Evolutionary conservation across 2,888 invertebrate species (phyloP).

Genomic region (Steinernema scapterisci): DNA sequence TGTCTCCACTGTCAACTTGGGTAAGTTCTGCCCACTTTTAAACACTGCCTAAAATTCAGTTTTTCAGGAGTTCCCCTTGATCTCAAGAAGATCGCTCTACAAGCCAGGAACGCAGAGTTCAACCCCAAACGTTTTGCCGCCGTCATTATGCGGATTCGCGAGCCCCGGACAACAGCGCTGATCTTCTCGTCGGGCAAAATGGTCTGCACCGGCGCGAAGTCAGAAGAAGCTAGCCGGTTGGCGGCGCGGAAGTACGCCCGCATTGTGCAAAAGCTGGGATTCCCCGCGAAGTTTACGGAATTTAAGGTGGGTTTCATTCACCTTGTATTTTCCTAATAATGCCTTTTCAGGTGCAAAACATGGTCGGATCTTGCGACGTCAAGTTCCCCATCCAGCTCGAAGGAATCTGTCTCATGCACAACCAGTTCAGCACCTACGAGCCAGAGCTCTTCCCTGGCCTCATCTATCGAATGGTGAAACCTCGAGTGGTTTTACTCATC

Average conservation of each 20-base stretch:
- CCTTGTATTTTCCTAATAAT: too few species aligned
- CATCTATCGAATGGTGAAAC: conserved; percentile 93
- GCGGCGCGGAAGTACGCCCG: conserved; percentile 82
- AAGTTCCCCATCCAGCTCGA: conserved; percentile 83
- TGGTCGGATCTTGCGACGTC: conserved; percentile 85
- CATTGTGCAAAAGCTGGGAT: conserved; percentile 82
- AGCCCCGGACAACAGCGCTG: conserved; percentile 79
- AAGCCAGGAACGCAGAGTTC: conserved; percentile 96
- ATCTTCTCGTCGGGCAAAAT: conserved; percentile 85
- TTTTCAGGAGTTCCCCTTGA: conserved; percentile 81
- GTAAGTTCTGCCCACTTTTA: too few species aligned
- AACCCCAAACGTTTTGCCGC: conserved; percentile 93
- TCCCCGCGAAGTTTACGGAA: conserved; percentile 72
- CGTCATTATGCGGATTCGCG: conserved; percentile 91
- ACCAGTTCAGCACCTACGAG: conserved; percentile 86
- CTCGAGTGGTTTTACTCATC: conserved; percentile 90
- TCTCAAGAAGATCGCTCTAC: conserved; percentile 91
- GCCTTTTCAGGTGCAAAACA: conserved; percentile 75
- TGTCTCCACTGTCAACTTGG: conserved; percentile 94
- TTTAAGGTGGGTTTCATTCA: conserved; percentile 62
- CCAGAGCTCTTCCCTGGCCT: conserved; percentile 98
- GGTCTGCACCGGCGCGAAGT: conserved; percentile 86
- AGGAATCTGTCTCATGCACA: conserved; percentile 81
- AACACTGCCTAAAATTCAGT: too few species aligned
- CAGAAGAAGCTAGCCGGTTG: conserved; percentile 79